Percentiles rank a stretch among this genome's conserved stretches.
Conservation (phyloP, 2,113 vertebrate species). For the Psophia crepitans region DNA sequence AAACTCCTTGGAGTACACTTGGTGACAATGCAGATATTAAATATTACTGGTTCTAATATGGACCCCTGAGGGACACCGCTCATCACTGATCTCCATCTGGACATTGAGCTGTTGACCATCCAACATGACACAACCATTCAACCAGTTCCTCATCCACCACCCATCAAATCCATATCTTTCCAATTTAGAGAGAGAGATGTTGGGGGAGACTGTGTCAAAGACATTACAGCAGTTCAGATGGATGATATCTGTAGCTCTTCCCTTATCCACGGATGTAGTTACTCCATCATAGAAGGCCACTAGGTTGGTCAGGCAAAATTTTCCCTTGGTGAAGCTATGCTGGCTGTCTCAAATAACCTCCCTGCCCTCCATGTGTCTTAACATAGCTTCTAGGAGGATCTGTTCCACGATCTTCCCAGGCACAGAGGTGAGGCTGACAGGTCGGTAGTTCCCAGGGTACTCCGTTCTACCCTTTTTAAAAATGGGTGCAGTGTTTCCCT, state of each 20-base stretch:
- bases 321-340: not conserved
- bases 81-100: not conserved
- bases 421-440: not conserved
- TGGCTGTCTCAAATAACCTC: not conserved
- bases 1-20: not conserved
- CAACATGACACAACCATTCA: not conserved
- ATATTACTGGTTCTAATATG: not conserved
- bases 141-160: not conserved
- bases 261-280: not conserved
- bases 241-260: not conserved
- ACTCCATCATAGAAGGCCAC: too few species aligned
- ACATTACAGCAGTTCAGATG: not conserved
- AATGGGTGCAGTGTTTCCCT: not conserved
- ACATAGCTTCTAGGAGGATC: not conserved
- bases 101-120: not conserved
- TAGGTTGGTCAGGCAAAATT: not conserved
- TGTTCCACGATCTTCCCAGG: not conserved
- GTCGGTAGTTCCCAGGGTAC: not conserved
- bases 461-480: not conserved
- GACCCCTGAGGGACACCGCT: not conserved
- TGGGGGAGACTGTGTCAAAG: not conserved
- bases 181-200: not conserved
- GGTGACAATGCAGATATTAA: not conserved
- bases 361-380: not conserved
- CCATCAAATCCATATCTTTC: not conserved